A percentile compares a stretch with the other conserved stretches of the same genome.
Conservation (phyloP, 2,113 vertebrate species). For the Collichthys lucidus region DNA sequence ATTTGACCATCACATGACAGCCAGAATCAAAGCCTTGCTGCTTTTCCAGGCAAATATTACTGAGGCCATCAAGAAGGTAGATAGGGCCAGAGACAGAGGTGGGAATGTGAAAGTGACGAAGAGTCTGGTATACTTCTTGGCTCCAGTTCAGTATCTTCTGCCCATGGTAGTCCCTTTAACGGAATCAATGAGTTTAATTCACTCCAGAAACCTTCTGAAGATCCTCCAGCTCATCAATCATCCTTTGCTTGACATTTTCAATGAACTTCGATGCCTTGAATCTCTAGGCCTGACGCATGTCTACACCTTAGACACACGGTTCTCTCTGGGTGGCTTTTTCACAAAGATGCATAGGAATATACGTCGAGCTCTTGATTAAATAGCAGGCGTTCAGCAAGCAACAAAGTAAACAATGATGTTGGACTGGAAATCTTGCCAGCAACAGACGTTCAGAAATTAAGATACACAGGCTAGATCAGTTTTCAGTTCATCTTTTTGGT, state of each 20-base stretch:
- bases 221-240: background rate
- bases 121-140: background rate
- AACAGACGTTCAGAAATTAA: background rate
- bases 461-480: background rate
- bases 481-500: background rate
- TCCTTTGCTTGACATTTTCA: background rate
- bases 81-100: background rate
- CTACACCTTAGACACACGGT: constrained; percentile 35
- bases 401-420: background rate
- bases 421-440: background rate
- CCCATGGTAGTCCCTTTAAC: accelerated
- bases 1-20: constrained; percentile 16
- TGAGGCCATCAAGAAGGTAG: constrained; percentile 30
- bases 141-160: background rate
- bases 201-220: constrained; percentile 13
- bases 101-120: constrained; percentile 26
- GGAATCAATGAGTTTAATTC: accelerated
- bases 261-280: constrained; percentile 34
- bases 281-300: constrained; percentile 63
- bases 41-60: constrained; percentile 51
- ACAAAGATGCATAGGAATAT: background rate
- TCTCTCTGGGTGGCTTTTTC: constrained; percentile 26
- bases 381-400: background rate
- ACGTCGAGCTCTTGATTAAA: background rate
- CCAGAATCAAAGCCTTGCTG: background rate